Percentiles rank a stretch among this genome's conserved stretches.
These are phyloP conservation scores for Melanerpes formicivorus DNA, from an alignment of 2,113 vertebrate species.

Conservation along the genomic window DNA sequence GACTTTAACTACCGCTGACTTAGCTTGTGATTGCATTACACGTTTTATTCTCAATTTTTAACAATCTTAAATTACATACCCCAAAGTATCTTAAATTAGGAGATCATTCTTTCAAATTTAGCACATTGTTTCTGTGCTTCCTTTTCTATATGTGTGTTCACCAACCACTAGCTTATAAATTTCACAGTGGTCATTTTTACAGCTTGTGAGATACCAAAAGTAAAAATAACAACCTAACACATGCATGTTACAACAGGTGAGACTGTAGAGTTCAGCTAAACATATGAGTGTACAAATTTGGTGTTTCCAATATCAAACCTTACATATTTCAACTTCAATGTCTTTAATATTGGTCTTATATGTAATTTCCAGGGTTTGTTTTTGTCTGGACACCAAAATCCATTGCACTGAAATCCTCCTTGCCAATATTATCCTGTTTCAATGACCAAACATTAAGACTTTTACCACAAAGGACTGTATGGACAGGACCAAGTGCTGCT, in stretches of 20 bases:
- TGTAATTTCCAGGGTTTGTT: background rate
- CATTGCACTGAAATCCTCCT: background rate
- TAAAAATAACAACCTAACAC: background rate
- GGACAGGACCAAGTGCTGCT: background rate
- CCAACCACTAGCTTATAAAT: background rate
- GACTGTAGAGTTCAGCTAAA: background rate
- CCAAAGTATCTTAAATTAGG: background rate
- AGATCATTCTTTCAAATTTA: background rate
- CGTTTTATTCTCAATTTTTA: background rate
- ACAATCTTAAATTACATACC: background rate
- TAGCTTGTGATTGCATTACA: background rate
- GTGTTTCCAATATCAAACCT: background rate
- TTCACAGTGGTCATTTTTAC: background rate
- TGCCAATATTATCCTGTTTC: background rate
- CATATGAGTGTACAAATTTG: accelerated
- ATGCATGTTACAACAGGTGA: background rate
- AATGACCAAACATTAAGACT: background rate
- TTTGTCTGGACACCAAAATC: background rate
- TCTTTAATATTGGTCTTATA: background rate
- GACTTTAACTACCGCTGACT: background rate
- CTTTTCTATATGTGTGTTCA: background rate
- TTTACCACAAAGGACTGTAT: background rate
- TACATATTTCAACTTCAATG: background rate
- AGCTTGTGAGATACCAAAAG: background rate
- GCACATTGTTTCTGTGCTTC: background rate